Evolutionary conservation across 1,140 invertebrate genomes (phyloP).

Genomic region (Hyles euphorbiae): DNA sequence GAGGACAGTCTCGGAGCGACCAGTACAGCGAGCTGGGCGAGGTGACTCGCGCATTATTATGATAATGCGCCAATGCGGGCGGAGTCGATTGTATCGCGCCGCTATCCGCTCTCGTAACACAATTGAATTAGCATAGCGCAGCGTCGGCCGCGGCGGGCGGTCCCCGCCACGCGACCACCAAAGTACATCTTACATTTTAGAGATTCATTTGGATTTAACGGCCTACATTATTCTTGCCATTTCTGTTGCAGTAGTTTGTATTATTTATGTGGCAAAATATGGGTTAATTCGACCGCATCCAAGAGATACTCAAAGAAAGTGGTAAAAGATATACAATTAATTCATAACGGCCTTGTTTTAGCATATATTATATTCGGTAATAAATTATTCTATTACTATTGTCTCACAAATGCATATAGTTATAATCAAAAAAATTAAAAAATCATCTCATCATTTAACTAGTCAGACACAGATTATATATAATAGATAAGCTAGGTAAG

Average conservation of each 20-base stretch:
- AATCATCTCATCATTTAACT: too few species aligned
- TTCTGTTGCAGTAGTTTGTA: background rate
- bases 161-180: conserved; percentile 63
- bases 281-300: too few species aligned
- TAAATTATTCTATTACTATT: too few species aligned
- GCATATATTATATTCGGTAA: too few species aligned
- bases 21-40: conserved; percentile 32
- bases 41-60: conserved; percentile 73
- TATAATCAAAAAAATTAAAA: too few species aligned
- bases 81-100: conserved; percentile 58
- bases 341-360: too few species aligned
- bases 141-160: conserved; percentile 57
- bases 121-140: conserved; percentile 71
- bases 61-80: conserved; percentile 71
- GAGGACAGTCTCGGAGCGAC: conserved; percentile 12
- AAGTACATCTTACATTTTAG: conserved; percentile 31
- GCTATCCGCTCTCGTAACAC: conserved; percentile 63
- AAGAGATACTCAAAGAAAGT: too few species aligned
- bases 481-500: too few species aligned
- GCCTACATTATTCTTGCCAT: conserved; percentile 2
- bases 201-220: conserved; percentile 11
- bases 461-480: too few species aligned
- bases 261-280: too few species aligned
- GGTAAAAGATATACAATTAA: too few species aligned
- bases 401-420: too few species aligned